Conservation (phyloP, 2,888 invertebrate genomes). For the Phytoseiulus persimilis region DNA sequence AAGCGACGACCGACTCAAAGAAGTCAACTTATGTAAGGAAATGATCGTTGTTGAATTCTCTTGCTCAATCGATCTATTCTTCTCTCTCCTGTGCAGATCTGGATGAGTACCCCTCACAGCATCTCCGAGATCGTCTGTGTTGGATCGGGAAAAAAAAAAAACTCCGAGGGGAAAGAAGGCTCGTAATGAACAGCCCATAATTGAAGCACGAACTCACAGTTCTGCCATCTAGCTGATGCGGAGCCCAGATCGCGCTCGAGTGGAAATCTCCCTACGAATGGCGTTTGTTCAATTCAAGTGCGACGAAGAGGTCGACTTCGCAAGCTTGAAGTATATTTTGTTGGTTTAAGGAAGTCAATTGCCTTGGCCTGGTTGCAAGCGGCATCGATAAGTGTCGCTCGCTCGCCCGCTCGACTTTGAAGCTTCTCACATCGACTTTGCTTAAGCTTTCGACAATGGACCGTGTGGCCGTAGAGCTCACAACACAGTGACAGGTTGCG, state of each 20-base stretch:
- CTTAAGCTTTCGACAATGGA: neutral
- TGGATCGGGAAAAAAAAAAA: too few relatives aligned
- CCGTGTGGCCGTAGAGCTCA: neutral
- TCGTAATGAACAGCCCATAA: too few relatives aligned
- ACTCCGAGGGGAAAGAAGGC: too few relatives aligned
- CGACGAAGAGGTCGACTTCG: neutral
- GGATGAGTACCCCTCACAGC: too few relatives aligned
- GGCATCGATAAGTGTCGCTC: neutral
- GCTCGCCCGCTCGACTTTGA: neutral
- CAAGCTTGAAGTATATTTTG: neutral
- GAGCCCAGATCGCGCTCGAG: too few relatives aligned
- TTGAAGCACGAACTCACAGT: too few relatives aligned
- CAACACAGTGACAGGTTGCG: slow-evolving; percentile 5
- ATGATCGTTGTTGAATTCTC: neutral
- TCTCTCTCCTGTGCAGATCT: too few relatives aligned
- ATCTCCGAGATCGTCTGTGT: too few relatives aligned
- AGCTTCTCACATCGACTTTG: slow-evolving; percentile 5
- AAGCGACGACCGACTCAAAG: neutral
- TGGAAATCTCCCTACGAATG: neutral
- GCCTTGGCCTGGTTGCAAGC: neutral
- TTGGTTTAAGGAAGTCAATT: neutral
- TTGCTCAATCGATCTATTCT: too few relatives aligned
- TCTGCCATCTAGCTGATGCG: too few relatives aligned
- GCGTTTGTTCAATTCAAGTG: neutral
- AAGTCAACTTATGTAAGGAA: neutral